Percentiles rank a stretch among this genome's conserved stretches.
Conservation (phyloP, 2,113 vertebrate genomes). For the Corythornis cristatus region DNA sequence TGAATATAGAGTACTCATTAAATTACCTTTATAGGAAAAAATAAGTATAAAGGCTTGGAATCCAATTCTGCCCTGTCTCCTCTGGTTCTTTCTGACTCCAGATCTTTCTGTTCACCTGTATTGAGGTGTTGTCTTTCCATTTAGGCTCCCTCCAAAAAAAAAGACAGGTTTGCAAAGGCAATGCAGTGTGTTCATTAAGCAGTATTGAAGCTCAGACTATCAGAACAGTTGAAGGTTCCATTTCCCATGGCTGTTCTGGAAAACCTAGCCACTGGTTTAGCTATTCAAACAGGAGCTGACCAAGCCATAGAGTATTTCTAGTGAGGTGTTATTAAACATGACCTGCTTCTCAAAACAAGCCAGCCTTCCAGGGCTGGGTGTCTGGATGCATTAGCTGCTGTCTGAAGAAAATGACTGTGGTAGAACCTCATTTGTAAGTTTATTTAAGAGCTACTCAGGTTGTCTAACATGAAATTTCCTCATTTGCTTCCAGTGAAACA, state of each 20-base stretch:
- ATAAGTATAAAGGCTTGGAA: background rate
- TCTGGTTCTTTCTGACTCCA: background rate
- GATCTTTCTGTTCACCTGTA: background rate
- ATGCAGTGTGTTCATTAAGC: background rate
- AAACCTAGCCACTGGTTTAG: background rate
- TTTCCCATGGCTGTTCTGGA: background rate
- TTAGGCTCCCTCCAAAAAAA: background rate
- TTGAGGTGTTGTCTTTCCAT: background rate
- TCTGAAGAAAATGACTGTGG: background rate
- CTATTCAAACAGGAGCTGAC: slow-evolving; percentile 39
- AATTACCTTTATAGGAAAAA: background rate
- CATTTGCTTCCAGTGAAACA: background rate
- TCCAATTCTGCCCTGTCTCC: background rate
- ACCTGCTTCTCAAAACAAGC: slow-evolving; percentile 25
- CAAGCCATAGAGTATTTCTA: slow-evolving; percentile 14
- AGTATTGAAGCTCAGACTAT: background rate
- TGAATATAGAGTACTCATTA: background rate
- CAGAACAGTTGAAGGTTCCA: slow-evolving; percentile 5
- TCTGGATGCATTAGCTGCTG: background rate
- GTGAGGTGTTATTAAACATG: slow-evolving; percentile 40
- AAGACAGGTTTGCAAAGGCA: background rate
- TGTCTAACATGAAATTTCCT: background rate
- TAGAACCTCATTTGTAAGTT: background rate
- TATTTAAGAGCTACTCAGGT: background rate
- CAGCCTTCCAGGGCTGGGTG: background rate